Evolutionary conservation across 2,888 invertebrate species (phyloP).

Genomic region (Helicoverpa assulta): DNA sequence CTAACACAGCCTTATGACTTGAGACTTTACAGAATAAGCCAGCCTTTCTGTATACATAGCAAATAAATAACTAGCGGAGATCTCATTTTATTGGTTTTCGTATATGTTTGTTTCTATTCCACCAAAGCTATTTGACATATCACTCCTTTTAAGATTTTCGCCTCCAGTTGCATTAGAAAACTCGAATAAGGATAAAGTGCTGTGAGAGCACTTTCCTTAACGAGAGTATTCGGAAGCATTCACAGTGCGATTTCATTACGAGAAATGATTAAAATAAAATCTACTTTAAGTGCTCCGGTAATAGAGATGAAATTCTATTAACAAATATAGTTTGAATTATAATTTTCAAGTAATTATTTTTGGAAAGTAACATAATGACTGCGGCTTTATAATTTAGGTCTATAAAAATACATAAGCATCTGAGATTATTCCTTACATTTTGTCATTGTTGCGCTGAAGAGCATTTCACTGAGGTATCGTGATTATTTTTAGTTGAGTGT

Average conservation of each 20-base stretch:
- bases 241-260: not conserved
- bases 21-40: no score
- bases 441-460: constrained; percentile 1
- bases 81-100: no score
- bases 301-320: constrained; percentile 4
- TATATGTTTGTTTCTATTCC: no score
- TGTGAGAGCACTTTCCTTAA: constrained; percentile 5
- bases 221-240: constrained; percentile 3
- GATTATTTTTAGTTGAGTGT: not conserved
- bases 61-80: no score
- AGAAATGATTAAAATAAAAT: constrained; percentile 7
- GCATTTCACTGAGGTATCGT: not conserved
- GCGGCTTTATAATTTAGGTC: constrained; percentile 3
- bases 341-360: not conserved
- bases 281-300: constrained; percentile 1
- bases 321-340: not conserved
- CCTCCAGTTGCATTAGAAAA: no score
- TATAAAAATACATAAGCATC: not conserved
- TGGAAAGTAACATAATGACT: constrained; percentile 5
- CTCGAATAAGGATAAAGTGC: not conserved
- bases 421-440: not conserved
- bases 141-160: no score
- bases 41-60: no score
- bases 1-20: no score
- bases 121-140: no score